phyloP scores from a whole-genome alignment of 1,140 invertebrate species.

The Ceratitis capitata region DNA sequence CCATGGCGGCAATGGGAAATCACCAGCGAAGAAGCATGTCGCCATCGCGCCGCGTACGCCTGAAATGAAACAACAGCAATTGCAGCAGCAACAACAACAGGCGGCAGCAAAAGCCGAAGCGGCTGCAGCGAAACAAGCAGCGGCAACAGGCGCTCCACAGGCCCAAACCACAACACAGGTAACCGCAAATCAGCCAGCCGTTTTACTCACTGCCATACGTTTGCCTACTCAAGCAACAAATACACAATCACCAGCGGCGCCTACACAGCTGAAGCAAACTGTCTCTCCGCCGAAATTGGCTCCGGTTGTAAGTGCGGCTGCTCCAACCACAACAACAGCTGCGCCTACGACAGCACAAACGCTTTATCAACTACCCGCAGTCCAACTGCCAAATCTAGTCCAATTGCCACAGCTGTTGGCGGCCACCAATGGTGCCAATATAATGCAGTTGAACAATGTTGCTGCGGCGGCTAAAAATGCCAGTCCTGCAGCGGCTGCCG shows the following conservation, averaged over 20 bases:
- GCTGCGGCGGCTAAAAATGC: conserved; percentile 56
- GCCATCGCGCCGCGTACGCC: conserved; percentile 62
- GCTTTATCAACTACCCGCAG: conserved; percentile 59
- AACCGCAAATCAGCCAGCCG: conserved; percentile 59
- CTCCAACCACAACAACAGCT: not conserved
- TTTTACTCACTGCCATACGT: conserved; percentile 68
- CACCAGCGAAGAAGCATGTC: conserved; percentile 63
- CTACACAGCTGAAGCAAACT: conserved; percentile 39
- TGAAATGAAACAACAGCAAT: conserved; percentile 62
- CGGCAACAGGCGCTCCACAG: conserved; percentile 31
- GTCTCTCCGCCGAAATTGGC: conserved; percentile 6
- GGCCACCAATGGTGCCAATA: conserved; percentile 57
- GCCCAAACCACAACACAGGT: conserved; percentile 24
- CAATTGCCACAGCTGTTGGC: conserved; percentile 62
- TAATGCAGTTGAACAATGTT: conserved; percentile 60
- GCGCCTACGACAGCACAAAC: conserved; percentile 46
- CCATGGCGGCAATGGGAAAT: conserved; percentile 51
- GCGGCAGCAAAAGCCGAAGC: conserved; percentile 42
- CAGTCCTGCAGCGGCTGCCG: conserved; percentile 50
- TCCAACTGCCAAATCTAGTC: conserved; percentile 63
- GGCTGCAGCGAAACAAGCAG: not conserved
- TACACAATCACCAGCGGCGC: conserved; percentile 34
- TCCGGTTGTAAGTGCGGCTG: not conserved
- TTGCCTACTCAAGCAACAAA: conserved; percentile 64
- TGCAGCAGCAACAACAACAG: conserved; percentile 45